Conservation (phyloP, 2,888 invertebrate genomes). For the Erebia palarica region DNA sequence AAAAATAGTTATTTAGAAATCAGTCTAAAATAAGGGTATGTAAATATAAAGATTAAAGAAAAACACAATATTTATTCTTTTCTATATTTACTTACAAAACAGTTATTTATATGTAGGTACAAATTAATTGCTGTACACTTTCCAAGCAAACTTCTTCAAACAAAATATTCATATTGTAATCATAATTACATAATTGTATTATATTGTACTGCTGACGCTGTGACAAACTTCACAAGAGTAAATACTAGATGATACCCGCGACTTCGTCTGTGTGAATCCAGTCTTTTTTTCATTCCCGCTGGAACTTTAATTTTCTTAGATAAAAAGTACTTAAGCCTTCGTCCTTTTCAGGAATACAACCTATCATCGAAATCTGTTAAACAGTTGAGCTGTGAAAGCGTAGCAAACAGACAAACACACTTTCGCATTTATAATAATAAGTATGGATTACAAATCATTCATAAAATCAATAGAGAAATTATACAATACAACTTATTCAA, state of each 20-base stretch:
- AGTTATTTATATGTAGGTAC: conserved; percentile 58
- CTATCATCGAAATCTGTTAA: too few species aligned
- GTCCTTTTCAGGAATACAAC: too few species aligned
- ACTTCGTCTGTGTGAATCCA: too few species aligned
- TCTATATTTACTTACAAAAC: conserved; percentile 65
- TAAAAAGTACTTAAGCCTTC: too few species aligned
- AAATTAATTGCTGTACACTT: conserved; percentile 73
- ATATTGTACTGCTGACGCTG: conserved; percentile 47
- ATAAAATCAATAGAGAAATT: background rate
- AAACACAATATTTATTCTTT: conserved; percentile 29
- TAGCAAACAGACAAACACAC: too few species aligned
- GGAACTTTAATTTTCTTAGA: too few species aligned
- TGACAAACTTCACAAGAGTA: conserved; percentile 19
- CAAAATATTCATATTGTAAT: conserved; percentile 44
- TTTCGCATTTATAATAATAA: conserved; percentile 21
- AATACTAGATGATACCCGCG: background rate
- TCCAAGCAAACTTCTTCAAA: conserved; percentile 58
- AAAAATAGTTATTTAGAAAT: too few species aligned
- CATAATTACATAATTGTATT: conserved; percentile 23
- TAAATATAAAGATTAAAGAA: conserved; percentile 12
- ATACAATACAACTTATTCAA: conserved; percentile 24
- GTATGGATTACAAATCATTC: conserved; percentile 18
- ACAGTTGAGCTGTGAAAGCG: too few species aligned
- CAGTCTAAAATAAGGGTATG: too few species aligned
- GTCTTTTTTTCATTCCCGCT: too few species aligned